Conservation (phyloP, 2,888 invertebrate species). For the Mellilla xanthometata region DNA sequence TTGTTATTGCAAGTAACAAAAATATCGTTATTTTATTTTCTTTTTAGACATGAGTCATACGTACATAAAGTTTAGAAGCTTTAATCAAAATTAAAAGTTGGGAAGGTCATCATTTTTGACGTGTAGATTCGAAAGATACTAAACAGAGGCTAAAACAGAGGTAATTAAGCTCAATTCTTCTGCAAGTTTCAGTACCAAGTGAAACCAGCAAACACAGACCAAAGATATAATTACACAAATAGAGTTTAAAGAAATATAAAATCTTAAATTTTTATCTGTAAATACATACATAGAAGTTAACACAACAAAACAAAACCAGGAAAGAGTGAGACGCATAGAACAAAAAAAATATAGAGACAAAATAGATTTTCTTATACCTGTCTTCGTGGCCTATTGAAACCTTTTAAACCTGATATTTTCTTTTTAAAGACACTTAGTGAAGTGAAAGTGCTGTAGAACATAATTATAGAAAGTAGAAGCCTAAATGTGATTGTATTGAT, state of each 20-base stretch:
- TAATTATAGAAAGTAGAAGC: conserved; percentile 35
- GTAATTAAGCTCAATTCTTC: neutral
- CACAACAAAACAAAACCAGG: conserved; percentile 38
- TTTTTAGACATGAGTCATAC: too few species aligned
- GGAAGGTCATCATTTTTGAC: too few species aligned
- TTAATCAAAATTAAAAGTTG: too few species aligned
- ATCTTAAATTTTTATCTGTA: conserved; percentile 15
- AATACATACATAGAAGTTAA: conserved; percentile 11
- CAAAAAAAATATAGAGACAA: too few species aligned
- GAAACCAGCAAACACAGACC: conserved; percentile 13
- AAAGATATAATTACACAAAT: conserved; percentile 19
- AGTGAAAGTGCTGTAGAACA: conserved; percentile 15
- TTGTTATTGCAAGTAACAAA: too few species aligned
- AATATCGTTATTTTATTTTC: too few species aligned
- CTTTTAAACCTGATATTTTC: conserved; percentile 54
- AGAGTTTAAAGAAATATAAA: neutral
- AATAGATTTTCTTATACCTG: conserved; percentile 40
- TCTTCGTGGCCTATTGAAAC: conserved; percentile 56
- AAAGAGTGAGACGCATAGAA: conserved; percentile 44
- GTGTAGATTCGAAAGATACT: too few species aligned
- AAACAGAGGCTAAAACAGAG: too few species aligned
- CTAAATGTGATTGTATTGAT: conserved; percentile 65
- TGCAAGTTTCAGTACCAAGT: neutral
- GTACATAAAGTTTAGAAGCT: too few species aligned
- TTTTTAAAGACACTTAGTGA: conserved; percentile 19